Percentiles rank a stretch among this genome's conserved stretches.
These are phyloP conservation scores for Drosophila simulans DNA, from an alignment of 1,140 invertebrate genomes.

Conservation along the genomic window DNA sequence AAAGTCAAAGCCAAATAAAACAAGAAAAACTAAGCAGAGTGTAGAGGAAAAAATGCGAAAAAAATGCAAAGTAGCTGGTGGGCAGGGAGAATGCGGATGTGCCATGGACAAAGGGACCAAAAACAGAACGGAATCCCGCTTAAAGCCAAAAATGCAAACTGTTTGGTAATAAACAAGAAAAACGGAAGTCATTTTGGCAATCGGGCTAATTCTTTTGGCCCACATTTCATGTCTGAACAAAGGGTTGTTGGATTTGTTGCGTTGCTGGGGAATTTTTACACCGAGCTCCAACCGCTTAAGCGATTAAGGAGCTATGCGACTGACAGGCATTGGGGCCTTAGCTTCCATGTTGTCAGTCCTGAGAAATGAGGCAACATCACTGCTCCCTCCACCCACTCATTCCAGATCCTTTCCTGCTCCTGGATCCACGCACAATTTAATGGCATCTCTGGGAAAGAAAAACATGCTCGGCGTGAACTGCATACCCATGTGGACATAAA, in stretches of 20 bases:
- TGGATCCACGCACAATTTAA: constrained; percentile 19
- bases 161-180: constrained; percentile 61
- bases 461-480: constrained; percentile 1
- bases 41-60: constrained; percentile 32
- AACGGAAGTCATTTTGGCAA: constrained; percentile 51
- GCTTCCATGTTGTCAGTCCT: constrained; percentile 49
- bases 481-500: constrained; percentile 11
- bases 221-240: constrained; percentile 43
- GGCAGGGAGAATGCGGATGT: neutral
- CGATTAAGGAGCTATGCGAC: constrained; percentile 44
- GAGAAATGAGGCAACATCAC: constrained; percentile 47
- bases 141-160: constrained; percentile 53
- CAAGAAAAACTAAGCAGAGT: constrained; percentile 26
- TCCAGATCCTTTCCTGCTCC: too few species aligned
- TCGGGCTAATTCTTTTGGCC: constrained; percentile 47
- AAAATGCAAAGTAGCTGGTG: constrained; percentile 45
- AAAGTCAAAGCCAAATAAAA: neutral
- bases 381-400: constrained; percentile 12
- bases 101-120: constrained; percentile 6
- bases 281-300: constrained; percentile 34
- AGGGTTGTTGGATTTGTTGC: constrained; percentile 25
- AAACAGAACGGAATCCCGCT: constrained; percentile 1
- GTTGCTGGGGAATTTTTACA: too few species aligned
- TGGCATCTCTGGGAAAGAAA: constrained; percentile 15
- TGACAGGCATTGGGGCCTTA: constrained; percentile 54